Evolutionary conservation across 2,797 vertebrate species (phyloP), one percentile per base, ranked within the genome.

Genomic region (Hyperoplus immaculatus): DNA sequence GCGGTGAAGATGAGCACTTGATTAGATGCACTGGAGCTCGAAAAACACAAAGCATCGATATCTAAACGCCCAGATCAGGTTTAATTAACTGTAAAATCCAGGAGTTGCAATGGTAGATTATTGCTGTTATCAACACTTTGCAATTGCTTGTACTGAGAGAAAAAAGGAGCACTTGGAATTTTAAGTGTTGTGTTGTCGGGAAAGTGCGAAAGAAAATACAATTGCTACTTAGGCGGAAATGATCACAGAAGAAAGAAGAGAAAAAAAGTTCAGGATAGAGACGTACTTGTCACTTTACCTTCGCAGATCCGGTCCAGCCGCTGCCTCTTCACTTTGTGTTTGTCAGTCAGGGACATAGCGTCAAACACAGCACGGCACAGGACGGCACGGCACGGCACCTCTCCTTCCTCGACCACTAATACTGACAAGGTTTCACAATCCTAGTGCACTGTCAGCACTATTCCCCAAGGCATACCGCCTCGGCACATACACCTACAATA

Each of bases 301-400:
- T 96, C 95, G 43, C 95, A 95, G 89, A 96, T 96, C 87, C 94
- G 91, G 91, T 96, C 95, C 83, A 96, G 89, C 77, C 95, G 90
- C 83, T 96, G 95, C 80, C 95, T 92, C 87, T 96, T 96, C 73
- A 96, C 95, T 95, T 96, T 96, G 93, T 96, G 95, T 93, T 96
- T 96, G 89, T 96, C 94, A 73, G 94, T 95, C 90, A 96, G 89
- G 85, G 95, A 95, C 95, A 96, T 96, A 85, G 83, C 85, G 90
- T 92, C 88, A 86, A 87, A 78, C 82, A 12, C 83, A 65, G 77
- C 71, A 80, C 83, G 64, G 85, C 77, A 65, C 80, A 43, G 85
- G 78, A 90, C 62, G 72, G 82, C 73, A n/a, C 75, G 59, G 83
- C 72, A 10, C 55, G 3, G 50, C 58, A 60, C 87, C 75, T 89